A percentile compares a stretch with the other conserved stretches of the same genome.
These are phyloP conservation scores for Acrobasis suavella DNA, from an alignment of 2,888 invertebrate species.

Conservation along the genomic window DNA sequence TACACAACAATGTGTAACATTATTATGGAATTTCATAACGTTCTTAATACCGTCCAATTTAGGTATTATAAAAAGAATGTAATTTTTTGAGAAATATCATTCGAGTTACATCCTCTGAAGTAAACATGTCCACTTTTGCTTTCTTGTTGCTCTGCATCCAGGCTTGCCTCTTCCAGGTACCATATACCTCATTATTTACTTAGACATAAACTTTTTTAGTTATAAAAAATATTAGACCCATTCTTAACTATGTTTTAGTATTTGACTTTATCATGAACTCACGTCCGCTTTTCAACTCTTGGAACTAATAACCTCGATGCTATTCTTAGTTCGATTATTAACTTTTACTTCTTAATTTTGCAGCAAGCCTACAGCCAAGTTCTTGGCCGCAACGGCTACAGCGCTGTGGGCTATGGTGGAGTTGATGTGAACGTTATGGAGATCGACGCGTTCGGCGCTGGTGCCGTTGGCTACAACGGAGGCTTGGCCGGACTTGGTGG, in stretches of 20 bases:
- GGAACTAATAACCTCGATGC: too few species aligned
- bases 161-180: constrained; percentile 45
- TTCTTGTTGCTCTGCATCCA: constrained; percentile 42
- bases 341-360: constrained; percentile 18
- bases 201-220: too few species aligned
- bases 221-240: too few species aligned
- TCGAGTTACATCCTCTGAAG: neutral
- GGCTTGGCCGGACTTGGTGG: constrained; percentile 40
- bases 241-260: too few species aligned
- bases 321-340: neutral
- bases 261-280: too few species aligned
- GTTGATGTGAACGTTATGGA: neutral
- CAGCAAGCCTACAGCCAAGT: constrained; percentile 33
- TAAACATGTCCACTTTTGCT: constrained; percentile 42
- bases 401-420: constrained; percentile 1
- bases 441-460: constrained; percentile 21
- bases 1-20: too few species aligned
- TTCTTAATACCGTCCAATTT: too few species aligned
- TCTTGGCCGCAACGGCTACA: neutral
- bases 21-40: too few species aligned
- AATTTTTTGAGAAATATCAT: constrained; percentile 26
- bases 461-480: constrained; percentile 46
- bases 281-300: too few species aligned
- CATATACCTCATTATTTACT: too few species aligned
- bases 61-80: too few species aligned